Base-by-base conservation (phyloP, 2,797 vertebrate species). In the Anguilla obscura region DNA sequence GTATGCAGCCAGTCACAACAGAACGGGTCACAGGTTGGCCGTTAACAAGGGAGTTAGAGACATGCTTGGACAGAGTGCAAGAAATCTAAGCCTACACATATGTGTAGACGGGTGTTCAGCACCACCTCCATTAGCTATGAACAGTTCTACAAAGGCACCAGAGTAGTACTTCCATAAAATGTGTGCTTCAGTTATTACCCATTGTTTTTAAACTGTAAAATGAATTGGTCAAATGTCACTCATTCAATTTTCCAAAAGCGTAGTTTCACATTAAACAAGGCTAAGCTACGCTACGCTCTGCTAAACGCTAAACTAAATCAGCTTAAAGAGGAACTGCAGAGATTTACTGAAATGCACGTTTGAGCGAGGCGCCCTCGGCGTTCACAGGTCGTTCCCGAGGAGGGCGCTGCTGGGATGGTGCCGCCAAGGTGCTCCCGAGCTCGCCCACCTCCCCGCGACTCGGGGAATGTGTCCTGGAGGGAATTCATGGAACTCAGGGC, bases 401-500 rank as follows among this genome's bases (percentile, higher is more conserved):
- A 48, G 4, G 14, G 69, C n/a, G 45, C 30, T 85, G 27, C 36
- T n/a, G 21, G 18, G 63, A 71, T 9, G 18, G n/a, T 21, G 14
- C 7, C 14, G 2, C n/a, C 69, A 66, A 69, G 87, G 30, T 36
- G 80, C 50, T 48, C 12, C 45, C 60, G 52, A 69, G 82, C 58
- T 88, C 58, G 71, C 45, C 48, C 33, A 66, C 36, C 50, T 52
- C 82, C 45, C 8, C 56, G 50, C 21, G 82, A 50, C 45, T 66
- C 14, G 66, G 40, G 16, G 48, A 83, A 36, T 18, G 36, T n/a
- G 7, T 9, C 9, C 63, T n/a, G 24, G 76, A 83, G 86, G 79
- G 10, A 84, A 60, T 52, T 79, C 86, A 87, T 14, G 27, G 56
- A 87, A 83, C 56, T 48, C 54, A 83, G 66, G 24, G 66, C 24